Base-by-base conservation (phyloP, 2,888 invertebrate genomes). In the Stenchaetothrips biformis region DNA sequence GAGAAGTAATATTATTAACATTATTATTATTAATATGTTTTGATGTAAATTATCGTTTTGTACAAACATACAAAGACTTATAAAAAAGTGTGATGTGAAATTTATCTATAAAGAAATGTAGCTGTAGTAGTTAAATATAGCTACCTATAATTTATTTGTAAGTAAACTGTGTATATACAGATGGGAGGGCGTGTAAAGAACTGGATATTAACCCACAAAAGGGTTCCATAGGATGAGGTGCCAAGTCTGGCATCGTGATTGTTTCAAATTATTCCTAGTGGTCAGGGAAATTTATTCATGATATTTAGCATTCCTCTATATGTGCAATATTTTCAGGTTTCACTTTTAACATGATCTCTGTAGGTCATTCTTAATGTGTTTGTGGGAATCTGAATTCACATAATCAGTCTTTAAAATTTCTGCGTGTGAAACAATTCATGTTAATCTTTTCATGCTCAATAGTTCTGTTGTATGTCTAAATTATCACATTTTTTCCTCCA, bases 21-120 rank as follows among this genome's bases (percentile, higher is more conserved):
- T 74, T 74, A 74, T 74, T 25, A 74, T 21, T 74, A 74, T 21
- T 74, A 53, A 53, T 53, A 9, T 53, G 53, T 53, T 53, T 53
- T 53, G 13, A 25, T 74, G 67, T 74, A 74, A 74, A 74, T 74
- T 74, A 74, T 74, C 67, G 11, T 74, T 74, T 74, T 74, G 67
- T 74, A 74, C 67, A 74, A 74, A 74, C 67, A 74, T 74, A 74
- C 67, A 74, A 74, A 74, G 67, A 74, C 67, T 74, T 74, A 74
- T 74, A 74, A 74, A 74, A 53, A 74, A 74, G 67, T 74, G 67
- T 74, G 67, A 74, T 74, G 67, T 74, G 67, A 74, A 74, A 74
- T 74, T 25, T 74, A 74, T 74, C 67, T 74, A 25, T 74, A 74
- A 25, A 74, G 37, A 37, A 37, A 25, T 11, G 67, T 74, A 74